These are phyloP conservation scores for Catharus minimus DNA, from an alignment of 2,113 vertebrate genomes.

Conservation along the genomic window DNA sequence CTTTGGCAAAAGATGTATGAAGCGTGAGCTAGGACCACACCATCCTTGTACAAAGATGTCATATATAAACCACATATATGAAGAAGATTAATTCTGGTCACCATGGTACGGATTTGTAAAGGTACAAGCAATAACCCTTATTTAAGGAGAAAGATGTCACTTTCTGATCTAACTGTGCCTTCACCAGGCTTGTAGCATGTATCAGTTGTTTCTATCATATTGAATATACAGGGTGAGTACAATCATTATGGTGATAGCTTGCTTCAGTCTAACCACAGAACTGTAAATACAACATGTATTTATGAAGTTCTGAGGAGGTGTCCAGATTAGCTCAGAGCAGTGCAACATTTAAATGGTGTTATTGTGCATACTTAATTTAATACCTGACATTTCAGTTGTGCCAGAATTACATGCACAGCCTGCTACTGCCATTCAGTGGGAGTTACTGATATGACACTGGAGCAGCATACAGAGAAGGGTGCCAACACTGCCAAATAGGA, in stretches of 20 bases:
- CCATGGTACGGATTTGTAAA: neutral
- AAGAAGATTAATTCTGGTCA: neutral
- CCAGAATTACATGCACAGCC: neutral
- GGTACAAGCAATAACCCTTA: neutral
- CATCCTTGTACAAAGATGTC: neutral
- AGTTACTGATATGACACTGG: neutral
- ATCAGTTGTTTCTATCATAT: neutral
- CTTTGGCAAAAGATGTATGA: neutral
- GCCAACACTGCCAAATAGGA: neutral
- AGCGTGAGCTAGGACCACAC: neutral
- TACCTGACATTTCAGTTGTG: neutral
- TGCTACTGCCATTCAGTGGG: slow-evolving; percentile 59
- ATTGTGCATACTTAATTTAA: neutral
- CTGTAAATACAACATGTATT: neutral
- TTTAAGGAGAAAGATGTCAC: neutral
- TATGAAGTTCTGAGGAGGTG: neutral
- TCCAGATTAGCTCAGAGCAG: neutral
- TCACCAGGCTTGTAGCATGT: neutral
- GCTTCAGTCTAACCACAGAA: neutral
- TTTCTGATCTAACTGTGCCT: neutral
- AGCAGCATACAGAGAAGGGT: neutral
- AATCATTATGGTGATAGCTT: neutral
- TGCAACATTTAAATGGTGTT: neutral
- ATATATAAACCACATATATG: neutral
- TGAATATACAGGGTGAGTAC: neutral